These are phyloP conservation scores for Pteromalus puparum DNA, from an alignment of 1,140 invertebrate species.

Conservation along the genomic window DNA sequence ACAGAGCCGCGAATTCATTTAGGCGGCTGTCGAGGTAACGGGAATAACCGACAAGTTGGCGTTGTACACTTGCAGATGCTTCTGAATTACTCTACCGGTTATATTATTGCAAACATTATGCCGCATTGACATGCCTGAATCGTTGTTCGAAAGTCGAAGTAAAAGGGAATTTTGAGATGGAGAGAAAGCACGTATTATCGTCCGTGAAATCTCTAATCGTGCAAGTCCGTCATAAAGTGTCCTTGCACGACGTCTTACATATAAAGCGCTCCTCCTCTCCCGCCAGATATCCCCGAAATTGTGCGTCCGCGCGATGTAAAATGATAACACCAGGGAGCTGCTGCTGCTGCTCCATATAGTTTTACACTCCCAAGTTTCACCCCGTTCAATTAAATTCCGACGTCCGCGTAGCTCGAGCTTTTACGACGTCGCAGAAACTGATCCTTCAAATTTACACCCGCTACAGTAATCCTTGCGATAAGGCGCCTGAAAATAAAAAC, in stretches of 20 bases:
- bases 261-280: constrained; percentile 10
- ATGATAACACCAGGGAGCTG: constrained; percentile 27
- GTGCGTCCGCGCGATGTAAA: constrained; percentile 17
- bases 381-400: constrained; percentile 28
- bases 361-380: constrained; percentile 31
- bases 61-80: not conserved
- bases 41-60: not conserved
- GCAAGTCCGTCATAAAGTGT: constrained; percentile 55
- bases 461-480: no score
- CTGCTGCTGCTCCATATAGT: not conserved
- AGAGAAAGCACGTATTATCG: constrained; percentile 53
- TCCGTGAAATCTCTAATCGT: constrained; percentile 59
- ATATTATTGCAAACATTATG: no score
- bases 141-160: not conserved
- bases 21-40: not conserved
- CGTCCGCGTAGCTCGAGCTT: not conserved
- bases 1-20: constrained; percentile 34
- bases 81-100: not conserved
- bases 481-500: no score
- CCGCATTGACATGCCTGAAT: no score
- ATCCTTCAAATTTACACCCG: no score
- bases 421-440: not conserved
- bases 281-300: constrained; percentile 24
- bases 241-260: constrained; percentile 53
- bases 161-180: not conserved